phyloP scores from a whole-genome alignment of 2,888 invertebrate genomes.

The Druceiella hillmani region DNA sequence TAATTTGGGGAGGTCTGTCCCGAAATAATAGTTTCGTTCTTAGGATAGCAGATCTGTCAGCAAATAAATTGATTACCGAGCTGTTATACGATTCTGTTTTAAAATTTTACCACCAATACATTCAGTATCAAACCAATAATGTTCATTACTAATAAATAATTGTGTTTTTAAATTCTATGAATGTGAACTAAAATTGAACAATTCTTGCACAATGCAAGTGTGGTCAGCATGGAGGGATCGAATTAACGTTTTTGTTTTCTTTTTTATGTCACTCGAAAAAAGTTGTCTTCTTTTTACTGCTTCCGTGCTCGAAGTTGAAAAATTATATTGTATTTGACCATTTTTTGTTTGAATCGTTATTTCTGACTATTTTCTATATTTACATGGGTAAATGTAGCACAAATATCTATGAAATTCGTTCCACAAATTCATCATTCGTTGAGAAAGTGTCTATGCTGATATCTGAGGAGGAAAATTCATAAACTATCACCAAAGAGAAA shows the following conservation, averaged over 20 bases:
- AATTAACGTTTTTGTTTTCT: constrained; percentile 15
- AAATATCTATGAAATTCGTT: constrained; percentile 18
- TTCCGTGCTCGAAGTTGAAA: too few relatives aligned
- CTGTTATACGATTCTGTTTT: constrained; percentile 5
- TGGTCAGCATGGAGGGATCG: constrained; percentile 7
- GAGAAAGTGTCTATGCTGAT: constrained; percentile 20
- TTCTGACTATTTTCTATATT: too few relatives aligned
- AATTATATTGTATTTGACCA: too few relatives aligned
- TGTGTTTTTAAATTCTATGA: too few relatives aligned
- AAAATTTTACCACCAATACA: constrained; percentile 8
- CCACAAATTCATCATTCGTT: constrained; percentile 20
- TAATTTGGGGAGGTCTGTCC: too few relatives aligned
- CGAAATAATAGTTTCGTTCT: constrained; percentile 7
- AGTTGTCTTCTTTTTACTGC: constrained; percentile 16
- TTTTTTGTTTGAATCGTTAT: too few relatives aligned
- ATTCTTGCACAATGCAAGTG: not conserved
- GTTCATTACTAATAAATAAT: too few relatives aligned
- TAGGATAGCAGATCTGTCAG: constrained; percentile 4
- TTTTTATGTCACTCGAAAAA: constrained; percentile 14
- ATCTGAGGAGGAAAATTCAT: constrained; percentile 16
- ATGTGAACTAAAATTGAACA: too few relatives aligned
- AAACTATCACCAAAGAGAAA: constrained; percentile 16
- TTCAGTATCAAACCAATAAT: too few relatives aligned
- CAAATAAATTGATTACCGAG: constrained; percentile 2
- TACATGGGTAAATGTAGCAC: too few relatives aligned